phyloP scores from a whole-genome alignment of 2,797 vertebrate genomes.

The Denticeps clupeoides region DNA sequence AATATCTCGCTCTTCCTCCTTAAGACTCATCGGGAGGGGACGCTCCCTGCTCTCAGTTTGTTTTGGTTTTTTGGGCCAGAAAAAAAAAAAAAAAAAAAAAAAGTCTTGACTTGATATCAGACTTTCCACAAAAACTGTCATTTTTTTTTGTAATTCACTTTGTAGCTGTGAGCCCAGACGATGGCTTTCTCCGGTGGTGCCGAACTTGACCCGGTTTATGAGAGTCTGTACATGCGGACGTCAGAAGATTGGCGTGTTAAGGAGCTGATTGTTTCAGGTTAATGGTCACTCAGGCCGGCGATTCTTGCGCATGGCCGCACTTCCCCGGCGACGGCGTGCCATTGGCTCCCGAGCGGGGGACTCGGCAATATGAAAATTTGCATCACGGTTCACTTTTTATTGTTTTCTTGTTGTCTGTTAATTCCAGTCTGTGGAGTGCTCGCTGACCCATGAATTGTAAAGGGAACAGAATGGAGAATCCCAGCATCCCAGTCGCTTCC shows the following conservation, averaged over 20 bases:
- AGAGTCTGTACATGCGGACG: conserved; percentile 39
- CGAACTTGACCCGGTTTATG: conserved; percentile 58
- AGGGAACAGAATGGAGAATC: conserved; percentile 20
- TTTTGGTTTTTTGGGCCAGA: no score
- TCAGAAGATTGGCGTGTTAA: conserved; percentile 55
- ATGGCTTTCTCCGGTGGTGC: conserved; percentile 34
- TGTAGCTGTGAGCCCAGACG: conserved; percentile 38
- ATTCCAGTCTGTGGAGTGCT: conserved; percentile 69
- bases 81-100: conserved; percentile 2
- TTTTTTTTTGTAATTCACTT: neutral
- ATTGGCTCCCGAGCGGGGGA: conserved; percentile 47
- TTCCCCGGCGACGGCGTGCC: conserved; percentile 38
- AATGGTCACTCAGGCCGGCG: conserved; percentile 60
- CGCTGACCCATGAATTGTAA: conserved; percentile 55
- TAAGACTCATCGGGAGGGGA: no score
- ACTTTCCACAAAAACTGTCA: neutral
- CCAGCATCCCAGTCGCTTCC: conserved; percentile 26
- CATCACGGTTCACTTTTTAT: conserved; percentile 61
- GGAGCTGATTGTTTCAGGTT: conserved; percentile 67
- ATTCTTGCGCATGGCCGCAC: conserved; percentile 57
- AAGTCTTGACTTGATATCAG: no score
- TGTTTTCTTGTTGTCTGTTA: conserved; percentile 67
- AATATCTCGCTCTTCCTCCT: no score
- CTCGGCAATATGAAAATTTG: conserved; percentile 59
- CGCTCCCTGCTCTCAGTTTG: conserved; percentile 26